phyloP scores from a whole-genome alignment of 2,888 invertebrate genomes.

The Macrophya annulata region DNA sequence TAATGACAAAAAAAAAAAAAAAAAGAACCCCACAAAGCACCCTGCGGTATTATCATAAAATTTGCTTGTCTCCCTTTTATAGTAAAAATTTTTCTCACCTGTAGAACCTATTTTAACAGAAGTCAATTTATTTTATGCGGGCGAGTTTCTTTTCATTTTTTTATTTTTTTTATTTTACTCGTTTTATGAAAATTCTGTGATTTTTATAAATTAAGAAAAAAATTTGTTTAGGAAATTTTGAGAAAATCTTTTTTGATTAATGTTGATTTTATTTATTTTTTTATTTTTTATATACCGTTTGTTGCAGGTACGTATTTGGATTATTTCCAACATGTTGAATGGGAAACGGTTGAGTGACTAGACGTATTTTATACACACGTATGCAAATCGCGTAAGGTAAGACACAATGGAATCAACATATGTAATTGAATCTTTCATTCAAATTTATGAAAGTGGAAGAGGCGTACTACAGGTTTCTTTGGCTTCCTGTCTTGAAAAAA shows the following conservation, averaged over 20 bases:
- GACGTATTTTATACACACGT: not conserved
- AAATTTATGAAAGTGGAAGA: constrained; percentile 45
- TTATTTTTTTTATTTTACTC: not conserved
- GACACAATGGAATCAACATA: constrained; percentile 47
- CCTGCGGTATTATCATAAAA: constrained; percentile 1
- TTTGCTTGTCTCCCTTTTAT: not conserved
- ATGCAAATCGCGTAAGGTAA: constrained; percentile 37
- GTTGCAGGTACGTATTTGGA: constrained; percentile 17
- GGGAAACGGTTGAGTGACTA: not conserved
- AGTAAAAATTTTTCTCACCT: not conserved
- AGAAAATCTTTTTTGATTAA: not conserved
- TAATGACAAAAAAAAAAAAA: not conserved
- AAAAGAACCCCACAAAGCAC: not conserved
- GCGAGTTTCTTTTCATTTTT: not conserved
- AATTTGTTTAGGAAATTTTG: no score
- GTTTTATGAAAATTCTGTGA: not conserved
- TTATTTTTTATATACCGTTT: not conserved
- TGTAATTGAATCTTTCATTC: constrained; percentile 40
- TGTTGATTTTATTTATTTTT: not conserved
- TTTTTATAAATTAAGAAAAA: no score
- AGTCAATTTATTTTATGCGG: not conserved
- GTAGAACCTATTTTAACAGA: not conserved
- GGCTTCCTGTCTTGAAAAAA: constrained; percentile 13
- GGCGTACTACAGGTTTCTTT: not conserved
- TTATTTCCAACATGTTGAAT: constrained; percentile 13